These are phyloP conservation scores for Salvelinus sp. DNA, from an alignment of 2,113 vertebrate genomes.

Conservation along the genomic window DNA sequence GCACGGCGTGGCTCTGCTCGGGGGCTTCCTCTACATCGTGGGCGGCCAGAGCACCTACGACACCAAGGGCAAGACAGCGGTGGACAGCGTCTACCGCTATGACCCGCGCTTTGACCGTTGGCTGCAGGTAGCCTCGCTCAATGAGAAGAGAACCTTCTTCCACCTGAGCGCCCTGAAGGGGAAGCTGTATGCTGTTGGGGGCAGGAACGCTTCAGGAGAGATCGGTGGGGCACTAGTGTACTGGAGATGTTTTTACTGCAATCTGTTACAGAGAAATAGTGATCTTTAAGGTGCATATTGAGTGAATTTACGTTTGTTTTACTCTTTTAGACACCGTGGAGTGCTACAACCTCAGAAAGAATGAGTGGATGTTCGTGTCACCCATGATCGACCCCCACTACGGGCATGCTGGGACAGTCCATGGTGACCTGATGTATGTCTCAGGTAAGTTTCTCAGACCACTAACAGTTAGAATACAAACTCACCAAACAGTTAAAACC, in stretches of 20 bases:
- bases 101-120: slow-evolving; percentile 80
- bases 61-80: slow-evolving; percentile 82
- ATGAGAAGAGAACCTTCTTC: slow-evolving; percentile 83
- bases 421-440: slow-evolving; percentile 77
- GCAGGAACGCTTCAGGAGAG: slow-evolving; percentile 75
- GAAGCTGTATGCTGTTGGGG: slow-evolving; percentile 77
- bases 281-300: too few species aligned
- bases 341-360: slow-evolving; percentile 76
- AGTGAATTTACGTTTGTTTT: too few species aligned
- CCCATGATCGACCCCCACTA: slow-evolving; percentile 78
- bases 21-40: slow-evolving; percentile 80
- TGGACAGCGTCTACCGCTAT: slow-evolving; percentile 79
- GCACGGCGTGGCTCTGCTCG: slow-evolving; percentile 78
- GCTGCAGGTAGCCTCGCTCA: slow-evolving; percentile 77
- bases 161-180: slow-evolving; percentile 78
- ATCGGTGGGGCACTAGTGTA: slow-evolving; percentile 62
- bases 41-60: slow-evolving; percentile 82
- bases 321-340: slow-evolving; percentile 72
- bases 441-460: slow-evolving; percentile 67
- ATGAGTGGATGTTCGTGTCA: slow-evolving; percentile 77
- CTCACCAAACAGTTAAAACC: neutral
- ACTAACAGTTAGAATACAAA: neutral
- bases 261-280: too few species aligned
- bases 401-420: slow-evolving; percentile 79
- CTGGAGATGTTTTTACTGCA: neutral